phyloP scores from a whole-genome alignment of 2,888 invertebrate genomes.

The Chouioia cunea region DNA sequence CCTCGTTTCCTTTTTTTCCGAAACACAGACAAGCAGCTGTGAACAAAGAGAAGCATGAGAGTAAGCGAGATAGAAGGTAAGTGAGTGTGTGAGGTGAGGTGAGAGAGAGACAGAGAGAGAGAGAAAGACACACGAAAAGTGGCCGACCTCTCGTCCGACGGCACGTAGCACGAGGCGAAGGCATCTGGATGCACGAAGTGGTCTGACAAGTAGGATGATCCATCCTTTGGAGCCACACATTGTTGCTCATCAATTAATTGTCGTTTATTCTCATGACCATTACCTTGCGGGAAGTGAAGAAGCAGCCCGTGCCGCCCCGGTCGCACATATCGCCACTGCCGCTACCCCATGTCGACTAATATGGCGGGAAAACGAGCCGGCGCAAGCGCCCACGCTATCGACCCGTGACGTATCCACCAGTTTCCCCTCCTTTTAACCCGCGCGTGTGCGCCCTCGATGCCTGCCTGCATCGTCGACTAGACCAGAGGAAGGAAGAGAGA shows the following conservation, averaged over 20 bases:
- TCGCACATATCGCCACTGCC: slow-evolving; percentile 73
- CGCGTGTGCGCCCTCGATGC: slow-evolving; percentile 36
- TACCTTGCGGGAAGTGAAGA: slow-evolving; percentile 74
- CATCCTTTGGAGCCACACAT: slow-evolving; percentile 59
- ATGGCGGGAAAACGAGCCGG: slow-evolving; percentile 61
- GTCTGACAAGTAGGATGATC: slow-evolving; percentile 56
- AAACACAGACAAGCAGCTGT: too few species aligned
- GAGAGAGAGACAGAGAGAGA: background rate
- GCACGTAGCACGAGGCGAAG: slow-evolving; percentile 20
- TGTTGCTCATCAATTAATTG: too few species aligned
- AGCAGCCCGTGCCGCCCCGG: slow-evolving; percentile 80
- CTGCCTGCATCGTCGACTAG: background rate
- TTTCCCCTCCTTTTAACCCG: slow-evolving; percentile 22
- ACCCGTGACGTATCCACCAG: slow-evolving; percentile 65
- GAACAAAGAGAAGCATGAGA: background rate
- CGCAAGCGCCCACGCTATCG: slow-evolving; percentile 58
- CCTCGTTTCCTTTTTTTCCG: too few species aligned
- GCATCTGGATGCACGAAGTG: slow-evolving; percentile 47
- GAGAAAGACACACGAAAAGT: background rate
- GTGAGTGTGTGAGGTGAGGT: too few species aligned
- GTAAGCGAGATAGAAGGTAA: too few species aligned
- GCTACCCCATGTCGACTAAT: slow-evolving; percentile 64
- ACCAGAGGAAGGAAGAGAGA: too few species aligned
- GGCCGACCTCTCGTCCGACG: slow-evolving; percentile 28
- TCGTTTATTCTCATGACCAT: slow-evolving; percentile 3